phyloP scores from a whole-genome alignment of 2,113 vertebrate genomes.

The Hippocampus comes region DNA sequence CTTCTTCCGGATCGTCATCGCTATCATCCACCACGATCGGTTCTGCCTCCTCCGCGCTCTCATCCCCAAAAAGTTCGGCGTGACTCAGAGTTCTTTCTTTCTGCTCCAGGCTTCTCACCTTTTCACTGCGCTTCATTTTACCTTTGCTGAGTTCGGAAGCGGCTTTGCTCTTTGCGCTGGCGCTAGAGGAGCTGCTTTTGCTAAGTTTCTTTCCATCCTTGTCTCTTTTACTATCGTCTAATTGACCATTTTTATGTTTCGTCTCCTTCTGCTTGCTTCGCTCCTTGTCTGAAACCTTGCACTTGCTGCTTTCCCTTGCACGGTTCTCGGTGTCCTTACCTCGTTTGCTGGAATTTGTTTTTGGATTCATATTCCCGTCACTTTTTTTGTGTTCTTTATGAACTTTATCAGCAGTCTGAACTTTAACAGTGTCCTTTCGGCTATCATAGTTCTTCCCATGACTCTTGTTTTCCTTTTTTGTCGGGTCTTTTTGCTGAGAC shows the following conservation, averaged over 20 bases:
- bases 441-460: conserved; percentile 54
- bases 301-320: conserved; percentile 55
- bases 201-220: conserved; percentile 57
- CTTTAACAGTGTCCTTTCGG: conserved; percentile 54
- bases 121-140: conserved; percentile 41
- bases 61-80: conserved; percentile 88
- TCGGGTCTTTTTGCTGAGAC: conserved; percentile 62
- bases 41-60: conserved; percentile 84
- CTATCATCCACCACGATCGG: conserved; percentile 33
- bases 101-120: conserved; percentile 34
- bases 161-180: conserved; percentile 44
- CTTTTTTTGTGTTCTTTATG: conserved; percentile 55
- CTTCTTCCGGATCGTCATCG: conserved; percentile 41
- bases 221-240: conserved; percentile 43
- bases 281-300: conserved; percentile 49
- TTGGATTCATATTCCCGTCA: conserved; percentile 60
- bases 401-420: conserved; percentile 58
- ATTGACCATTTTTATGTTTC: conserved; percentile 70
- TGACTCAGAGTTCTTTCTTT: conserved; percentile 82
- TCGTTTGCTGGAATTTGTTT: conserved; percentile 53
- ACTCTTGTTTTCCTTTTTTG: conserved; percentile 68
- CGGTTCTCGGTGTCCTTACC: conserved; percentile 50
- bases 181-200: conserved; percentile 42
- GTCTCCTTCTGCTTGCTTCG: conserved; percentile 41
- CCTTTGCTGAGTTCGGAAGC: conserved; percentile 42